Evolutionary conservation across 2,888 invertebrate genomes (phyloP).

Genomic region (Eupithecia vulgata): DNA sequence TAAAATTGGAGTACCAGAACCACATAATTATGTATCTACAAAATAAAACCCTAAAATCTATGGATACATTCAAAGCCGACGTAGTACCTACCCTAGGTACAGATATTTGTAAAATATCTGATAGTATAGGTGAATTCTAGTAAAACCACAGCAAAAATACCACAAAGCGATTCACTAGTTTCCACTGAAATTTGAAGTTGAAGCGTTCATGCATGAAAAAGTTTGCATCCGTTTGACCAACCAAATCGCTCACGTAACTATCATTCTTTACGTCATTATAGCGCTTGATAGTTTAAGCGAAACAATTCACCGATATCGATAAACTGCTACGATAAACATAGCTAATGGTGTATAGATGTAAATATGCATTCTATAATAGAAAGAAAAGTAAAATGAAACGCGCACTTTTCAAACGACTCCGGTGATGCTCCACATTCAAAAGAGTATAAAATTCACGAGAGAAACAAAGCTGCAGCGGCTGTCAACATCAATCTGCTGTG

Average conservation of each 20-base stretch:
- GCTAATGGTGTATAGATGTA: neutral
- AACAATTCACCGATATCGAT: slow-evolving; percentile 37
- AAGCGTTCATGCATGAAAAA: slow-evolving; percentile 48
- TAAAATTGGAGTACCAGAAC: neutral
- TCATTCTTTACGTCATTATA: slow-evolving; percentile 43
- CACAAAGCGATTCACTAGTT: slow-evolving; percentile 33
- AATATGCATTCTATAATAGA: slow-evolving; percentile 10
- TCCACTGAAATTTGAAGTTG: slow-evolving; percentile 43
- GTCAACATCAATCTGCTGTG: slow-evolving; percentile 48
- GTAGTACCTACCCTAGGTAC: neutral
- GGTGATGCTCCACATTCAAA: slow-evolving; percentile 18
- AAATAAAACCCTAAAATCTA: neutral
- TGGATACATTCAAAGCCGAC: neutral
- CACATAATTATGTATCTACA: neutral
- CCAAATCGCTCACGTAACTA: slow-evolving; percentile 39
- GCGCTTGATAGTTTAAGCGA: slow-evolving; percentile 17
- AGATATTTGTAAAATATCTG: neutral
- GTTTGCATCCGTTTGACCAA: slow-evolving; percentile 50
- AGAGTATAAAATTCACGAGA: slow-evolving; percentile 27
- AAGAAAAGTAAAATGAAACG: neutral
- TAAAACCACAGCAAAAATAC: slow-evolving; percentile 42
- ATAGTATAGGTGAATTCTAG: slow-evolving; percentile 36
- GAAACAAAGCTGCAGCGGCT: slow-evolving; percentile 38
- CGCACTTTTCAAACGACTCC: slow-evolving; percentile 13
- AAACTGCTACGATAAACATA: neutral